Base-by-base conservation (phyloP, 2,888 invertebrate genomes). In the Lamproptera curius region DNA sequence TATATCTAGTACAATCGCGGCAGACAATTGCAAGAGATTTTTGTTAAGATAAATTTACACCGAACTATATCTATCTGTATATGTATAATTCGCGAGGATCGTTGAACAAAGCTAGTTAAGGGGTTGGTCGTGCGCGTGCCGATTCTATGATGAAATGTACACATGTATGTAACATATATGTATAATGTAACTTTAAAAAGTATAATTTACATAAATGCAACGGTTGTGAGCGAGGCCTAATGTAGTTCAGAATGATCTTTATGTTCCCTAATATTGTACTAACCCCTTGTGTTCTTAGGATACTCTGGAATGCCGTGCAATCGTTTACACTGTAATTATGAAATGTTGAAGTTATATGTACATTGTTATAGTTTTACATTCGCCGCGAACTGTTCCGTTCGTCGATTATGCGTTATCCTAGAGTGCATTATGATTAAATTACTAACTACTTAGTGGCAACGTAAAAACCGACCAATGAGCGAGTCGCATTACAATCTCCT, bases 201-300 rank as follows among this genome's bases (percentile, higher is more conserved):
- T 23, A 41, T 47, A 47, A 50, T 48, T 50, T 40, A 55, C 11
- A 48, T 50, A 51, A 47, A 68, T 63, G 81, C 76, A 67, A 77
- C 72, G 86, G 86, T 86, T 86, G 86, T 86, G 86, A 86, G 75
- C 75, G 81, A 80, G 84, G 86, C 86, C 86, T 86, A 85, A 76
- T 53, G 72, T 83, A 82, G 79, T 76, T 61, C 75, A 70, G 63
- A 63, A 58, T 54, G 55, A n/a, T 56, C 66, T 73, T 80, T 69
- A 48, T 42, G 65, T 75, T 76, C 72, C 69, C 71, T 63, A 56
- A 63, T 63, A 69, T 72, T 65, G 70, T 80, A 79, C 81, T 80
- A 67, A 46, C 83, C 83, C 76, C 76, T 76, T 82, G 85, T 86
- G 85, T 85, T 85, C 85, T 70, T 76, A 79, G 71, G 70, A 65